Evolutionary conservation across 2,113 vertebrate species (phyloP), one percentile per base, ranked within the genome.

Genomic region (Anarrhichthys ocellatus): DNA sequence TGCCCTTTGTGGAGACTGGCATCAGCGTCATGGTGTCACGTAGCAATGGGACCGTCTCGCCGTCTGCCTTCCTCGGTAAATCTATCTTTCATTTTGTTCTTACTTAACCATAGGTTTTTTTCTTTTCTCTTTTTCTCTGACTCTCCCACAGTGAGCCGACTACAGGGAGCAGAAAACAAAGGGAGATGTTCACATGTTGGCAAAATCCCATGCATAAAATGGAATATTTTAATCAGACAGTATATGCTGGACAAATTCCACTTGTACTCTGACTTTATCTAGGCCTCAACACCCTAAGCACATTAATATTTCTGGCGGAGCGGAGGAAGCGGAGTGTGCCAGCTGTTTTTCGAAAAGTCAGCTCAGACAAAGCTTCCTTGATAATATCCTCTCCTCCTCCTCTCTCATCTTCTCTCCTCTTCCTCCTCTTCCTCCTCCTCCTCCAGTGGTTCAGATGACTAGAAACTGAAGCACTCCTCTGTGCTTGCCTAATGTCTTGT

Each of bases 1-100:
- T 99, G 80, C 98, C 98, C 0, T 99, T 99, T 0, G 98, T 99
- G 71, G 98, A 99, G 93, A 99, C 98, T 0, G 98, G 98, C 61
- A 99, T 99, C 92, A 99, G 98, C 0, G 98, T 99, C 89, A 99
- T 99, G 98, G 98, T 99, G 81, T 98, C 98, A 5, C 96, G 98
- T 44, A 99, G 97, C 94, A 99, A 99, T 0, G 98, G 98, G 87
- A 99, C 98, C 0, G 98, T 99, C 36, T 99, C 98, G 1, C 98
- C 98, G 0, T 99, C 98, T 17, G 98, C 98, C 84, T 99, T 99
- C 84, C 96, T 99, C 80, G 98, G 98, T 99, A 91, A 88, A 20
- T 86, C 56, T 22, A 1, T 59, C 38, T 40, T 32, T 27, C 36
- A 42, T 61, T 58, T 18, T 85, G 11, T 61, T 32, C 67, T 46